phyloP scores from a whole-genome alignment of 2,797 vertebrate genomes.

The Hyperoplus lanceolatus region DNA sequence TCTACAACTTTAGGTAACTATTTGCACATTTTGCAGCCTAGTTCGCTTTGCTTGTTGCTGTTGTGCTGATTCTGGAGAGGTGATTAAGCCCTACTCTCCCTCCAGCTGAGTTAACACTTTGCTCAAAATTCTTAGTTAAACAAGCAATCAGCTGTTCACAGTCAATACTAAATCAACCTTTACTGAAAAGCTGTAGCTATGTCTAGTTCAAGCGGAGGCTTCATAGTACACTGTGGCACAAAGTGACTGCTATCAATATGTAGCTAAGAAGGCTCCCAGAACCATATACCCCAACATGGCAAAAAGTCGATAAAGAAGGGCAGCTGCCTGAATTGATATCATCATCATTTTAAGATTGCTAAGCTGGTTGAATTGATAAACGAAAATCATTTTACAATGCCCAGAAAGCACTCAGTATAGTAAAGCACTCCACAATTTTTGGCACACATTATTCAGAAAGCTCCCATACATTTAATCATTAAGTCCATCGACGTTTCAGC shows the following conservation, averaged over 20 bases:
- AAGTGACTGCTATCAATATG: neutral
- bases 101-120: neutral
- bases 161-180: neutral
- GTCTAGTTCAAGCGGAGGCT: neutral
- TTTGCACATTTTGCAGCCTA: neutral
- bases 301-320: conserved; percentile 11
- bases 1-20: neutral
- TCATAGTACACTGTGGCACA: neutral
- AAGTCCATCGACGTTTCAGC: conserved; percentile 45
- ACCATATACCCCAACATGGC: neutral
- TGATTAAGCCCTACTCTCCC: neutral
- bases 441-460: conserved; percentile 24
- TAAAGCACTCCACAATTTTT: conserved; percentile 18
- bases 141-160: neutral
- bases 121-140: neutral
- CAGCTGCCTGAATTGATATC: conserved; percentile 1
- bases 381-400: neutral
- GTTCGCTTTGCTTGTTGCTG: neutral
- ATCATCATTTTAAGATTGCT: conserved; percentile 21
- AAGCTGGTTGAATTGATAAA: conserved; percentile 20
- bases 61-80: neutral
- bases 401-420: conserved; percentile 13
- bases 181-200: neutral
- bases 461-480: conserved; percentile 53
- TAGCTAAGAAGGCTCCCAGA: neutral